Evolutionary conservation across 2,113 vertebrate genomes (phyloP), one percentile per base, ranked within the genome.

Genomic region (Emydura subglobosa): DNA sequence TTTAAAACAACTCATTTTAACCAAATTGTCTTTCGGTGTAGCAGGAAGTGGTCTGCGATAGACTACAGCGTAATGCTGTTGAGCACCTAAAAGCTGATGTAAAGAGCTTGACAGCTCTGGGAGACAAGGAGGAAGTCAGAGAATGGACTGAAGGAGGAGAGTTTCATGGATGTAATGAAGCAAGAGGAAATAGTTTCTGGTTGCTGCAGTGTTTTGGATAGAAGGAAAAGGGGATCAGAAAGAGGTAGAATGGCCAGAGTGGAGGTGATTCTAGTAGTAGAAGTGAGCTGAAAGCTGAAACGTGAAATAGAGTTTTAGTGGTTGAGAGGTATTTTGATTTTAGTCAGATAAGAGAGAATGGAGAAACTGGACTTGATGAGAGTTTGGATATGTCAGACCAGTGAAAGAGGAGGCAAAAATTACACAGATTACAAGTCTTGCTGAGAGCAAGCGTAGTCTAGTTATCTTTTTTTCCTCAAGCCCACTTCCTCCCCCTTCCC

Each of bases 311-410:
- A 19, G 29, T 61, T 90, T 51, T 84, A 81, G 54, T 85, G 51
- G 81, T 83, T 65, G 53, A 65, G 61, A 7, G 39, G 2, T 3
- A 27, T 85, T 91, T 59, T 42, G 88, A 54, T 31, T 24, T 88
- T 79, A 79, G 25, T 42, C 54, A 51, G 21, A 13, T 92, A 83
- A 8, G 10, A 72, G 22, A 49, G 59, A 76, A 50, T 49, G 50
- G 85, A 88, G 82, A 59, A 79, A 7, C 57, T 92, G 79, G 9
- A 42, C 93, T 90, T 92, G 82, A 42, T 83, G 86, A 90, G 59
- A 24, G 16, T 72, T 42, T 72, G n/a, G 21, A 72, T 68, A n/a
- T 72, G 68, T 72, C 34, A 72, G n/a, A 13, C 42, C 17, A 49
- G 7, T 57, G 10, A 34, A 79, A 91, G 79, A 85, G 31, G 81